Base-by-base conservation (phyloP, 2,888 invertebrate genomes). In the Andrena minutula region DNA sequence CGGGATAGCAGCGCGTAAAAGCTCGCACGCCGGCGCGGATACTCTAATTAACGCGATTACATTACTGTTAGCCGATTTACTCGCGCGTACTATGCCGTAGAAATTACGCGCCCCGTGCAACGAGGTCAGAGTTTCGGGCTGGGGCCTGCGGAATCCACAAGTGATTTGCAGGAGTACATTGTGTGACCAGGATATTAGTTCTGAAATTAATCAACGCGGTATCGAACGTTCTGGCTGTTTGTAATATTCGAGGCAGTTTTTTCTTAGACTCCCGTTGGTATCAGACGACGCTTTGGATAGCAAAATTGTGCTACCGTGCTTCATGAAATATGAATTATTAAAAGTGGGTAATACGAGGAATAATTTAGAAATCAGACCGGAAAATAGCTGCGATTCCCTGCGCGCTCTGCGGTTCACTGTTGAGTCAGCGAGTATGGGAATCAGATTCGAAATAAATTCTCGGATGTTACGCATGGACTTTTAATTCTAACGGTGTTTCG, bases 291-390 rank as follows among this genome's bases (percentile, higher is more conserved):
- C 23, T 32, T 20, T 6, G 8, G 23, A 47, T 20, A 12, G 28
- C 7, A 5, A 28, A 16, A 12, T 0, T 30, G 28, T 32, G 23
- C 1, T 26, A 16, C 4, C 16, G 7, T 20, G 47, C 41, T 60
- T 26, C 12, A 1, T 10, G 30, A 47, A 71, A 61, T 23, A 56
- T 56, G 53, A 56, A 26, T 71, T 41, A 41, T 41, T 23, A 47
- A 61, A 49, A 20, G 20, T 8, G 20, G 35, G 30, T 61, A 61
- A 47, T 47, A 20, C 30, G 30, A 23, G 7, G 8, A 70, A 58
- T 41, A 58, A 70, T 61, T 61, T 28, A 30, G 53, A 60, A 75
- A 77, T 72, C 49, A 65, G 49, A 65, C 26, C 64, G 49, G 72
- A 72, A 72, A 65, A 58, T 60, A 72, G 72, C 49, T 65, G 26